phyloP scores from a whole-genome alignment of 2,888 invertebrate species.

The Octonoba sinensis region DNA sequence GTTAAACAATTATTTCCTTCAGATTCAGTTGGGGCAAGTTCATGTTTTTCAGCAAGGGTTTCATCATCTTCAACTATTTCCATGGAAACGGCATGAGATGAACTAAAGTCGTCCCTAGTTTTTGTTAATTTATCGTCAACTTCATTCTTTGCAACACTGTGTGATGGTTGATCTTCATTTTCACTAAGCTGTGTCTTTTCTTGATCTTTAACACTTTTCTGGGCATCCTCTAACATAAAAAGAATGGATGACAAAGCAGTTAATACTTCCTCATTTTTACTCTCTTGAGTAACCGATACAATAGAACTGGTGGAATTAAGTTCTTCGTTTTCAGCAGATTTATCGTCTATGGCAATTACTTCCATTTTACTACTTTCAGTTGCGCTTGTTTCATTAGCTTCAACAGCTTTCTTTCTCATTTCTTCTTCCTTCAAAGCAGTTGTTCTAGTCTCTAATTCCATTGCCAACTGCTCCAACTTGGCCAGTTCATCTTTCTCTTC shows the following conservation, averaged over 20 bases:
- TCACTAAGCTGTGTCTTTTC: background rate
- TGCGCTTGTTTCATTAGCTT: background rate
- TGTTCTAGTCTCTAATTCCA: conserved; percentile 50
- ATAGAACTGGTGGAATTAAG: background rate
- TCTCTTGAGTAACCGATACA: background rate
- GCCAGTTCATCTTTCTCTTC: conserved; percentile 34
- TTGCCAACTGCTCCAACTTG: conserved; percentile 26
- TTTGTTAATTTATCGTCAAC: background rate
- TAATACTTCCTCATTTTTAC: conserved; percentile 12
- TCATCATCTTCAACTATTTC: background rate
- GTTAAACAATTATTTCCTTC: background rate
- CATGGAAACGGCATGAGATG: too few species aligned
- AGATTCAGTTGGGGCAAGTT: background rate
- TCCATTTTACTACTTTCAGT: background rate
- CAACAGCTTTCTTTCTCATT: conserved; percentile 23
- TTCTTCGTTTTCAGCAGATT: background rate
- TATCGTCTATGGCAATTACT: background rate
- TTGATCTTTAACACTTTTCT: background rate
- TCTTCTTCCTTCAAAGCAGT: conserved; percentile 37
- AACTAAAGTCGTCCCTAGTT: too few species aligned
- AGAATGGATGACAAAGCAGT: conserved; percentile 1
- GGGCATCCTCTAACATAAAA: conserved; percentile 2
- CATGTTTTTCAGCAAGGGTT: too few species aligned
- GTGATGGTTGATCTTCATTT: conserved; percentile 1
- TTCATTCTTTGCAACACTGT: background rate